Conservation (phyloP, 2,888 invertebrate species). For the Suillia variegata region DNA sequence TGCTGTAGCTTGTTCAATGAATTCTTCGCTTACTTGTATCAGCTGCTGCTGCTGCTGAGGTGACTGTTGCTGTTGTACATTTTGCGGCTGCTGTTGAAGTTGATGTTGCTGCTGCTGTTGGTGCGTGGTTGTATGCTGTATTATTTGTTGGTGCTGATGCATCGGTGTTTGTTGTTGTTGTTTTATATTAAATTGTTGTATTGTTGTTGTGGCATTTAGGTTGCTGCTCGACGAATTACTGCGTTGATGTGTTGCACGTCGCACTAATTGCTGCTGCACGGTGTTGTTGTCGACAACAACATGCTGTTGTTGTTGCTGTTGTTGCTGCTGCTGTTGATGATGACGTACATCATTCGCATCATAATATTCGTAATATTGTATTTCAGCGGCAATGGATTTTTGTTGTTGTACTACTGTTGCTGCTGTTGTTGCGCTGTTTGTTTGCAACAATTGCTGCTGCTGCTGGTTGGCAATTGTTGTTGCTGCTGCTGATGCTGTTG, state of each 20-base stretch:
- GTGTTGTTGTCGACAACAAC: conserved; percentile 26
- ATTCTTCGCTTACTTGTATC: conserved; percentile 48
- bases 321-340: conserved; percentile 30
- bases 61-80: conserved; percentile 34
- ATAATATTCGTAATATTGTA: conserved; percentile 39
- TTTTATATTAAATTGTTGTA: conserved; percentile 23
- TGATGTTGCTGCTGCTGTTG: conserved; percentile 34
- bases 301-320: conserved; percentile 27
- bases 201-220: conserved; percentile 8
- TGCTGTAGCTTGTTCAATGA: conserved; percentile 37
- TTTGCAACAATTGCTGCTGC: conserved; percentile 26
- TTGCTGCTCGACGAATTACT: conserved; percentile 8
- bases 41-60: conserved; percentile 47
- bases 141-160: conserved; percentile 30
- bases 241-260: conserved; percentile 19
- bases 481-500: conserved; percentile 31
- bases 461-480: conserved; percentile 22
- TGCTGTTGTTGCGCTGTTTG: too few species aligned
- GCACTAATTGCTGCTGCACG: conserved; percentile 30
- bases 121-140: conserved; percentile 22
- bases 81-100: conserved; percentile 23
- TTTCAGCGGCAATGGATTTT: conserved; percentile 34
- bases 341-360: conserved; percentile 38
- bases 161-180: conserved; percentile 30
- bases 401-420: conserved; percentile 30